A percentile compares a stretch with the other conserved stretches of the same genome.
These are phyloP conservation scores for Drosophila nikananu DNA, from an alignment of 1,140 invertebrate species.

Conservation along the genomic window DNA sequence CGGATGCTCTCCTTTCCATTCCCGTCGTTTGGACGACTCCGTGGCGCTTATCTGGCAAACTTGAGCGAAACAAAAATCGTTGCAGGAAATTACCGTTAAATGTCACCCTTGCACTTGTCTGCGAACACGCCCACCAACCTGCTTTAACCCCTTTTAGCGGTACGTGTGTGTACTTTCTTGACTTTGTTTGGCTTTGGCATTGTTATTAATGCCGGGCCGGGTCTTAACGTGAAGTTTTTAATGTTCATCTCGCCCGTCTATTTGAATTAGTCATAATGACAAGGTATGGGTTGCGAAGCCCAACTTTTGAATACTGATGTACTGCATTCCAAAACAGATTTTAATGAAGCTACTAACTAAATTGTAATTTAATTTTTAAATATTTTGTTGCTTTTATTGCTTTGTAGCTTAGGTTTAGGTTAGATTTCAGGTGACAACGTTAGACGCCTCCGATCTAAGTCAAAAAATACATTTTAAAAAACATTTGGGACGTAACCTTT, in stretches of 20 bases:
- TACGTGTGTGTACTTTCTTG: conserved; percentile 38
- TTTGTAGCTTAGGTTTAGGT: neutral
- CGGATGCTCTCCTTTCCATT: conserved; percentile 45
- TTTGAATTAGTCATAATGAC: conserved; percentile 28
- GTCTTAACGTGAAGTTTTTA: conserved; percentile 46
- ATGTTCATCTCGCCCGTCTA: conserved; percentile 35
- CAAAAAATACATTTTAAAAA: neutral
- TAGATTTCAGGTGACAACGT: neutral
- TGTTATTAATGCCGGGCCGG: conserved; percentile 47
- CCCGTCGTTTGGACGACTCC: conserved; percentile 27
- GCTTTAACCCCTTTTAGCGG: conserved; percentile 15
- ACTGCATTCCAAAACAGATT: neutral
- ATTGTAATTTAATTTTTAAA: neutral
- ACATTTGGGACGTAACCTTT: too few relatives aligned
- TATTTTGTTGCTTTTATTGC: too few relatives aligned
- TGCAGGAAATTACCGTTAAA: conserved; percentile 74
- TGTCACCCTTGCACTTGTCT: conserved; percentile 68
- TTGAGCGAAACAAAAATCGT: conserved; percentile 55
- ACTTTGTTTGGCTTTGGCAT: conserved; percentile 41
- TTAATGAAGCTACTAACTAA: neutral
- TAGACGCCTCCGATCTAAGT: neutral
- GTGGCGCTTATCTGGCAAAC: conserved; percentile 62
- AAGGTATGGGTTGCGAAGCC: conserved; percentile 4
- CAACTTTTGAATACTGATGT: neutral
- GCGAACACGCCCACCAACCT: neutral